These are phyloP conservation scores for Pseudochirops corinnae DNA, from an alignment of 2,797 vertebrate species.

Conservation along the genomic window DNA sequence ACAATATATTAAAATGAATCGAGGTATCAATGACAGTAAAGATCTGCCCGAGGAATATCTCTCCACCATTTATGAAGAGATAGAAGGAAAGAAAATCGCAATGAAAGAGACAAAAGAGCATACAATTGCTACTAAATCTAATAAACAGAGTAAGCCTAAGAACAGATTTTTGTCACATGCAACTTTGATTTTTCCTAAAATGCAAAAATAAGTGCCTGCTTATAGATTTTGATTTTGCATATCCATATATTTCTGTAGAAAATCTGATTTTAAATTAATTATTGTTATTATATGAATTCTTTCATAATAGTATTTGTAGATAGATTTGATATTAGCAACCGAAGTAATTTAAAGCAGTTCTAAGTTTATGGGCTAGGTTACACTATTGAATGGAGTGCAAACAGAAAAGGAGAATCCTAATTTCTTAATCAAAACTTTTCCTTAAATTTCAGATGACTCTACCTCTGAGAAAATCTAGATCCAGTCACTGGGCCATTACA, in stretches of 20 bases:
- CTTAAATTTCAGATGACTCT: constrained; percentile 15
- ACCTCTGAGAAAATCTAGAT: not conserved
- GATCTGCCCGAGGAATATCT: constrained; percentile 97
- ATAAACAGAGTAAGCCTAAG: constrained; percentile 92
- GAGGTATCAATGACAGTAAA: constrained; percentile 98
- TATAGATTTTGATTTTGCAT: constrained; percentile 44
- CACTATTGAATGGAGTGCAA: not conserved
- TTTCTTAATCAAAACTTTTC: constrained; percentile 33
- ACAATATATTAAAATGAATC: constrained; percentile 99
- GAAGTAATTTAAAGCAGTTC: constrained; percentile 58
- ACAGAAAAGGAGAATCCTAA: not conserved
- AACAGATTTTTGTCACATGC: constrained; percentile 9
- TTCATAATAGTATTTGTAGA: constrained; percentile 33
- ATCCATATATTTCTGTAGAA: constrained; percentile 31
- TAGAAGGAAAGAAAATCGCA: constrained; percentile 97
- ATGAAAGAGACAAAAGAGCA: constrained; percentile 98
- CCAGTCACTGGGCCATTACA: not conserved
- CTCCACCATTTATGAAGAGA: constrained; percentile 96
- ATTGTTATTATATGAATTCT: constrained; percentile 36
- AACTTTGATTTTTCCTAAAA: not conserved
- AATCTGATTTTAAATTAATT: constrained; percentile 56
- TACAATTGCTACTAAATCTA: constrained; percentile 92
- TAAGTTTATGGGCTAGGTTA: constrained; percentile 37
- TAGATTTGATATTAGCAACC: constrained; percentile 57
- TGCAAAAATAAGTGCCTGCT: constrained; percentile 39